Evolutionary conservation across 2,113 vertebrate genomes (phyloP), one percentile per base, ranked within the genome.

Genomic region (Diadophis punctatus): DNA sequence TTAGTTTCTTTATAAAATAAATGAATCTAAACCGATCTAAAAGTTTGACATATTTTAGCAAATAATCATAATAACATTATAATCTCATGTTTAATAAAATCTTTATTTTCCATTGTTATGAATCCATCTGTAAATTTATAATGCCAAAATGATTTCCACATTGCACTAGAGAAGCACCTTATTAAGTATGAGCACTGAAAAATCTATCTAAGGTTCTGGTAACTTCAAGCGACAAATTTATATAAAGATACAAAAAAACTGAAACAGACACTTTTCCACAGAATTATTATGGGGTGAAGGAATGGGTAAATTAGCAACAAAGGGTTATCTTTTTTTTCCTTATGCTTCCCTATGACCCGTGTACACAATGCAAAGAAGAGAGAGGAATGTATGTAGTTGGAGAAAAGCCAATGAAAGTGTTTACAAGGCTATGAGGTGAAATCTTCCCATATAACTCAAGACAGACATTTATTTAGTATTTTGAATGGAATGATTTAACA

Each of bases 401-500:
- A 93, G 95, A 96, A 93, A 51, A 93, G 56, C 91, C 93, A 95
- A 3, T 90, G 91, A 90, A 88, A 94, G 49, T 94, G 84, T 95
- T 95, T 96, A 94, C 93, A 97, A 93, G 91, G 93, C 88, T 93
- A 94, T 90, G 92, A 97, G 91, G 90, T 94, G 88, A 97, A 95
- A 23, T 74, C 86, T 96, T 90, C 93, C 9, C 88, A 68, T 93
- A 52, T 94, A 95, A 96, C 93, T 90, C 88, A 95, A 90, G 90
- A 88, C 95, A 95, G 95, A 96, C 92, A 97, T 95, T 95, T 96
- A 95, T 96, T 96, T 91, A 95, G 92, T 96, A 93, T 95, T 92
- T 94, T 91, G 87, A 97, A 95, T 93, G 52, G 51, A 89, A 0
- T 97, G 93, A 97, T 95, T 96, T 97, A 97, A 93, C 94, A 96